Evolutionary conservation across 1,140 invertebrate species (phyloP), one percentile per base, ranked within the genome.

Genomic region (Uloborus diversus): DNA sequence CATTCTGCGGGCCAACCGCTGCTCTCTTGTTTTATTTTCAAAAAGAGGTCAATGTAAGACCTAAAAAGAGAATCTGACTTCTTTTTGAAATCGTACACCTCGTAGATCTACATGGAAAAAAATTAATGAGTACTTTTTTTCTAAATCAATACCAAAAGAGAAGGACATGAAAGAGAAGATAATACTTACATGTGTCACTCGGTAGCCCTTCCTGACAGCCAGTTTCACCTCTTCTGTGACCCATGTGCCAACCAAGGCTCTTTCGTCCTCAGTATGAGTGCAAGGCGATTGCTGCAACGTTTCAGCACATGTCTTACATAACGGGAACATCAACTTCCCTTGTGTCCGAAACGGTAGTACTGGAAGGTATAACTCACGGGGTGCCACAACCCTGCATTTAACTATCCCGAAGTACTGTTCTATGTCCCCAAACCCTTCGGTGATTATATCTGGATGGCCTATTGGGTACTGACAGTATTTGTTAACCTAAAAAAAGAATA

Each of bases 21-120:
- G 30, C 49, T 70, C 32, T 70, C 68, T 30, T 70, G 68, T 59
- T 70, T 70, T 62, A 81, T 66, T 56, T 83, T 83, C 35, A 84
- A 51, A 66, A 81, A 84, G 7, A 75, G 73, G 49, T 84, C 78
- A 13, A 84, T 76, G 65, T 83, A 83, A 1, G 68, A 47, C 7
- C 35, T n/a, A 76, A 84, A 84, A 2, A 83, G 27, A 2, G 73
- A 62, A 20, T 47, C 56, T 17, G 47, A 65, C 20, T 9, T 23
- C 35, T 59, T 57, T 64, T 65, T 17, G 33, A 66, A 79, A 68
- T 85, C 81, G 37, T 81, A 84, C 17, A 84, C 79, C 81, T 84
- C 82, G 33, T 81, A 81, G 13, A 85, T 76, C 57, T 82, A 47
- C 25, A 47, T 25, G 47, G 14, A 47, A 27, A 14, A 47, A 27